These are phyloP conservation scores for Enteromius thamalakanensis DNA, from an alignment of 2,797 vertebrate species.

Conservation along the genomic window DNA sequence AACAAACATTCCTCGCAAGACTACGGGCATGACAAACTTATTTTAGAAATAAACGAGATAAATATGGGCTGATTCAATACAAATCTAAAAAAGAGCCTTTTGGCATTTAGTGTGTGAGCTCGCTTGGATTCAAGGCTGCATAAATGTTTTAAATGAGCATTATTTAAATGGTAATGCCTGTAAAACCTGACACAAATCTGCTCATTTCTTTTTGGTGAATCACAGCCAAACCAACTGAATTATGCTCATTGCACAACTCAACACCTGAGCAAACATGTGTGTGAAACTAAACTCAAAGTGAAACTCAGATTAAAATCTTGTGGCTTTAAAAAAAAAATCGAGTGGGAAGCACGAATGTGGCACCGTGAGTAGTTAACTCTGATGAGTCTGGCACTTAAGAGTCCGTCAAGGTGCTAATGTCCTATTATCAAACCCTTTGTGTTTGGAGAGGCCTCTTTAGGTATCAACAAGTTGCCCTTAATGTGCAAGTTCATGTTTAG, in stretches of 20 bases:
- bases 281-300: slow-evolving; percentile 13
- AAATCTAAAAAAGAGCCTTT: slow-evolving; percentile 34
- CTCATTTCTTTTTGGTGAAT: slow-evolving; percentile 40
- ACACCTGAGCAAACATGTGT: slow-evolving; percentile 9
- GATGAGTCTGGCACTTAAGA: slow-evolving; percentile 27
- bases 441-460: slow-evolving; percentile 71
- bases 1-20: slow-evolving; percentile 15
- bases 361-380: slow-evolving; percentile 37
- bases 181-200: slow-evolving; percentile 48
- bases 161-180: slow-evolving; percentile 52
- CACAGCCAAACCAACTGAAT: slow-evolving; percentile 24
- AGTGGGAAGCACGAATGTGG: slow-evolving; percentile 58
- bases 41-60: background rate
- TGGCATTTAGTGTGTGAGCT: slow-evolving; percentile 24
- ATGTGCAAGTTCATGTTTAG: slow-evolving; percentile 82
- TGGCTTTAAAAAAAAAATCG: slow-evolving; percentile 14
- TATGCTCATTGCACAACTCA: slow-evolving; percentile 41
- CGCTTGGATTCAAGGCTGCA: slow-evolving; percentile 39
- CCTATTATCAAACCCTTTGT: slow-evolving; percentile 54
- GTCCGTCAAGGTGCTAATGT: slow-evolving; percentile 59
- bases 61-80: slow-evolving; percentile 16
- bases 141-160: slow-evolving; percentile 50
- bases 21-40: background rate
- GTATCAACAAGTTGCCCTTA: slow-evolving; percentile 71
- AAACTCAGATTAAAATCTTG: slow-evolving; percentile 16